Base-by-base conservation (phyloP, 2,797 vertebrate species). In the Parauchenoglanis ngamensis region DNA sequence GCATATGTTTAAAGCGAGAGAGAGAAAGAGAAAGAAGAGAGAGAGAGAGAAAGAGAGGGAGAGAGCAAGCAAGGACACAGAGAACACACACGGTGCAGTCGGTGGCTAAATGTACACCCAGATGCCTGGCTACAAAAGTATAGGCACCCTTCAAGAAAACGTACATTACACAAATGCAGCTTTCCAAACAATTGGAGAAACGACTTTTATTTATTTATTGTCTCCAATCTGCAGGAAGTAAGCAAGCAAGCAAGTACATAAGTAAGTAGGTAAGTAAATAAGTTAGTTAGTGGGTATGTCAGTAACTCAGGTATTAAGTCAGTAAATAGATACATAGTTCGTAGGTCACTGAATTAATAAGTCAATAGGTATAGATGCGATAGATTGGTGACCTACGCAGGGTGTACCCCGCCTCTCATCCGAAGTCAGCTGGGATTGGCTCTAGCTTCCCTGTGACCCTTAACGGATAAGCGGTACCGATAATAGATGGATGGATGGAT, bases 41-140 rank as follows among this genome's bases (percentile, higher is more conserved):
- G 25, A 86, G 65, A 13, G 23, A 28, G 49, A 8, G 23, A 86
- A 21, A 78, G n/a, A 77, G 23, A 54, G 49, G 28, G 15, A 28
- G 12, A 63, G 57, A 61, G 56, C 11, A 11, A 44, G 59, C 1
- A 6, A 86, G 40, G 67, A 73, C 21, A 75, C 17, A 86, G 23
- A 63, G 68, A 63, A 67, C 78, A 83, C 78, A 81, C 79, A 87
- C 52, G 8, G 35, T 8, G 65, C 4, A 72, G 40, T 40, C 7
- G 3, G 76, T 31, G 25, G 46, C 52, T 56, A 56, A 56, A 77
- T 21, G 7, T 7, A 54, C 76, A 78, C 19, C 17, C 52, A 57
- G 28, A 35, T 7, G 2, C 76, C 56, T 21, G 25, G 17, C 28
- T 57, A 4, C 28, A 78, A 4, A 78, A 78, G 17, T 78, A 35